These are phyloP conservation scores for Plusia festucae DNA, from an alignment of 2,888 invertebrate species.

Conservation along the genomic window DNA sequence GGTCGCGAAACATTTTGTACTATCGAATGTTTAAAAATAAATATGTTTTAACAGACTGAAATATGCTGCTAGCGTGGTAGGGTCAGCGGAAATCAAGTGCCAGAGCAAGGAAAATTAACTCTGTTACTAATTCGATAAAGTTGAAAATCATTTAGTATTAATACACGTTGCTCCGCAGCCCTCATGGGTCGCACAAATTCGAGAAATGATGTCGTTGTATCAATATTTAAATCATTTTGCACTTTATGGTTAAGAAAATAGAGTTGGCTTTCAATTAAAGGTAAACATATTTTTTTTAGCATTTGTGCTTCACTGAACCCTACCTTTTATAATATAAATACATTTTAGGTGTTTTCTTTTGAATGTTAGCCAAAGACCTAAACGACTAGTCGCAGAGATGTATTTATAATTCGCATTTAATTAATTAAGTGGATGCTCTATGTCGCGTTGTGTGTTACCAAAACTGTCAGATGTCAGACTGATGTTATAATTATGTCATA, in stretches of 20 bases:
- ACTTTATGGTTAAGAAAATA: not conserved
- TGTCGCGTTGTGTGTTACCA: slow-evolving; percentile 77
- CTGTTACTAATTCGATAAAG: not conserved
- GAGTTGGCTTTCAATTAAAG: not conserved
- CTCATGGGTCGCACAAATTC: too few species aligned
- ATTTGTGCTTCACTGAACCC: not conserved
- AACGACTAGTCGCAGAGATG: slow-evolving; percentile 81
- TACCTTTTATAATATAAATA: slow-evolving; percentile 19
- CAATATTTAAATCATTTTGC: not conserved
- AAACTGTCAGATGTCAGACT: slow-evolving; percentile 68
- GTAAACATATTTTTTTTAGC: not conserved
- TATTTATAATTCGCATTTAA: slow-evolving; percentile 80
- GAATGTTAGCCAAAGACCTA: slow-evolving; percentile 85
- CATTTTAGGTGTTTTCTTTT: slow-evolving; percentile 53
- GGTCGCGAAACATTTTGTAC: slow-evolving; percentile 15
- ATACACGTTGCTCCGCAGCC: slow-evolving; percentile 27
- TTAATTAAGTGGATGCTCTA: slow-evolving; percentile 53
- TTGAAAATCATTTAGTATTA: slow-evolving; percentile 40
- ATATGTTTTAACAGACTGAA: slow-evolving; percentile 54
- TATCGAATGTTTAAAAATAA: slow-evolving; percentile 26
- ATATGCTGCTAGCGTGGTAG: slow-evolving; percentile 34
- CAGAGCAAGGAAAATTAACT: not conserved
- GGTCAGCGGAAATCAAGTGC: slow-evolving; percentile 3
- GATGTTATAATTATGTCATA: slow-evolving; percentile 59
- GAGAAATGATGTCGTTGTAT: not conserved